Evolutionary conservation across 2,888 invertebrate species (phyloP).

Genomic region (Drosophila mimetica): DNA sequence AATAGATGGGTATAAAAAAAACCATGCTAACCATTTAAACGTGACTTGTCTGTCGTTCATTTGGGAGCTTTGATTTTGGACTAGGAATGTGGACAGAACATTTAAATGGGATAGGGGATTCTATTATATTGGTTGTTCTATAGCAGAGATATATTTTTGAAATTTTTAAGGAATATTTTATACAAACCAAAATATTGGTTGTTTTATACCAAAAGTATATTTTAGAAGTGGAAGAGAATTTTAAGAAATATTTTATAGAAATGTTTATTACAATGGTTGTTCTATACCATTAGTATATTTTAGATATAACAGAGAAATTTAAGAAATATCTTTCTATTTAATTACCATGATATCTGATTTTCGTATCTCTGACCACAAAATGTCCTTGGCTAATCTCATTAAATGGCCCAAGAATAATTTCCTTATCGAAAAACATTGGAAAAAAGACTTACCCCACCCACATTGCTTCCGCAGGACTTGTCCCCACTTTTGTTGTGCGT

Average conservation of each 20-base stretch:
- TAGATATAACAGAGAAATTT: background rate
- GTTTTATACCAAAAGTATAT: background rate
- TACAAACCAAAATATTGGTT: background rate
- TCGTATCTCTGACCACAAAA: conserved; percentile 32
- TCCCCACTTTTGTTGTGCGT: conserved; percentile 9
- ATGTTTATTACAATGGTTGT: too few species aligned
- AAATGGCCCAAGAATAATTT: conserved; percentile 67
- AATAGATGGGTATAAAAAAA: background rate
- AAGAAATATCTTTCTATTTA: background rate
- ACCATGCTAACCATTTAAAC: conserved; percentile 3
- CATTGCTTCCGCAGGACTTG: conserved; percentile 29
- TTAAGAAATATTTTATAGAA: too few species aligned
- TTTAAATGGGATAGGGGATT: background rate
- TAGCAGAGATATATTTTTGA: background rate
- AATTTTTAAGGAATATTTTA: background rate
- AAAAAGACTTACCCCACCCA: conserved; percentile 28
- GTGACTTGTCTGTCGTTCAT: background rate
- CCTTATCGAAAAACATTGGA: conserved; percentile 65
- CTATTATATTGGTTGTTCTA: background rate
- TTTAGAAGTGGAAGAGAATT: background rate
- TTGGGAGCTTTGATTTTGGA: background rate
- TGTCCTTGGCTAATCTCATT: conserved; percentile 60
- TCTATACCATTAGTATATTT: background rate
- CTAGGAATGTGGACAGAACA: background rate
- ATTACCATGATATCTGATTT: conserved; percentile 5